Evolutionary conservation across 2,888 invertebrate species (phyloP), one percentile per base, ranked within the genome.

Genomic region (Rhaphigaster nebulosa): DNA sequence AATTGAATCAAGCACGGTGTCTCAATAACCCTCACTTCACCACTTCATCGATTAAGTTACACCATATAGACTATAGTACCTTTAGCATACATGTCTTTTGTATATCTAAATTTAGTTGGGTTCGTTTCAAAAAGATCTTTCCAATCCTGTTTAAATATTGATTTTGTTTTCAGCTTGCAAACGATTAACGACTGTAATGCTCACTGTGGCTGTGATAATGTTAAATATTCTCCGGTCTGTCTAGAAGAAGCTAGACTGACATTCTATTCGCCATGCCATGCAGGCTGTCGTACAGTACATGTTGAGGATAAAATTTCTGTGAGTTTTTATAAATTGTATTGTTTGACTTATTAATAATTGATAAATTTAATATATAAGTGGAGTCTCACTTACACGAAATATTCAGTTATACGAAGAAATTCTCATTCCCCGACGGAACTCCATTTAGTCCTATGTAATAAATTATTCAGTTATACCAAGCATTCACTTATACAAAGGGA

Each of bases 261-360:
- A 1, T 97, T 94, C 93, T 97, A 96, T 93, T 96, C 96, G 0
- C 95, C 97, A 0, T 97, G 97, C 92, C 96, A 96, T 93, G 97
- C 97, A 0, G 97, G 97, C 0, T 97, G 97, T 92, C 94, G 93
- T 12, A 92, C 92, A 5, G 92, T 94, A 38, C 93, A 93, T 90
- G 93, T 93, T 76, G 93, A 92, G 38, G 93, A 92, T 76, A 93
- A 93, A 80, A 93, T 93, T 0, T 93, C 93, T 90, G 92, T 92
- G 76, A 90, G 90, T 89, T 60, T n/a, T 12, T 65, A 18, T 29
- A 65, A 29, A 15, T 29, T n/a, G 3, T 29, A 15, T n/a, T 29
- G 12, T 60, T 13, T 60, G 3, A 60, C n/a, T 60, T n/a, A n/a
- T n/a, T n/a, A 60, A 10, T n/a, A n/a, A 60, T n/a, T 60, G n/a